These are phyloP conservation scores for Sebastes itinus DNA, from an alignment of 2,797 vertebrate genomes.

Conservation along the genomic window DNA sequence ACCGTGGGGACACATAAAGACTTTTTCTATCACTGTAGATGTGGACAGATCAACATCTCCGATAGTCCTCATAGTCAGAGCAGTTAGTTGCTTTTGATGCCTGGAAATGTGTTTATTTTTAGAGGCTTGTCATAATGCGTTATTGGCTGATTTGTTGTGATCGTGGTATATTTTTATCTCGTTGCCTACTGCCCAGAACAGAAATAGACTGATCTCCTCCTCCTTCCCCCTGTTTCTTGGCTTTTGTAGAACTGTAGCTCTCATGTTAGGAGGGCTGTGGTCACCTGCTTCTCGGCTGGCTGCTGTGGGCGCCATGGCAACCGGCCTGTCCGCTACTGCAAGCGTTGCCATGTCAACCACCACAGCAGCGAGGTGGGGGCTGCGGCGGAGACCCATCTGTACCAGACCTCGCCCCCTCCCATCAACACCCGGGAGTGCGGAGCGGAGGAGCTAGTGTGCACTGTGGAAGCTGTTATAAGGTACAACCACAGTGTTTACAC, in stretches of 20 bases:
- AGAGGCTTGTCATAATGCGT: conserved; percentile 26
- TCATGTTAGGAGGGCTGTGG: conserved; percentile 95
- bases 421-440: conserved; percentile 98
- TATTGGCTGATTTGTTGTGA: conserved; percentile 21
- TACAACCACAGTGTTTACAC: conserved; percentile 55
- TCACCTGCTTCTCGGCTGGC: conserved; percentile 98
- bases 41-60: conserved; percentile 24
- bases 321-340: conserved; percentile 97
- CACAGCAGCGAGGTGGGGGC: conserved; percentile 95
- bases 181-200: conserved; percentile 25
- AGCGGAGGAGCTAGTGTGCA: conserved; percentile 97
- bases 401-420: conserved; percentile 97
- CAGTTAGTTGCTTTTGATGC: background rate
- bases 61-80: conserved; percentile 7
- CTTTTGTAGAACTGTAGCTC: conserved; percentile 95
- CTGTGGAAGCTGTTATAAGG: conserved; percentile 98
- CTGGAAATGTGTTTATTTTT: conserved; percentile 45
- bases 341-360: conserved; percentile 98
- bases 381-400: conserved; percentile 94
- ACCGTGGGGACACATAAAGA: conserved; percentile 45
- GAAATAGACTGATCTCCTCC: conserved; percentile 22
- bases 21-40: conserved; percentile 37
- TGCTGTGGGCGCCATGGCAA: conserved; percentile 98
- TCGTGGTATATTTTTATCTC: conserved; percentile 25
- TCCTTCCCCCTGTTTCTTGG: conserved; percentile 15